Base-by-base conservation (phyloP, 2,797 vertebrate species). In the Oryzias sinensis region DNA sequence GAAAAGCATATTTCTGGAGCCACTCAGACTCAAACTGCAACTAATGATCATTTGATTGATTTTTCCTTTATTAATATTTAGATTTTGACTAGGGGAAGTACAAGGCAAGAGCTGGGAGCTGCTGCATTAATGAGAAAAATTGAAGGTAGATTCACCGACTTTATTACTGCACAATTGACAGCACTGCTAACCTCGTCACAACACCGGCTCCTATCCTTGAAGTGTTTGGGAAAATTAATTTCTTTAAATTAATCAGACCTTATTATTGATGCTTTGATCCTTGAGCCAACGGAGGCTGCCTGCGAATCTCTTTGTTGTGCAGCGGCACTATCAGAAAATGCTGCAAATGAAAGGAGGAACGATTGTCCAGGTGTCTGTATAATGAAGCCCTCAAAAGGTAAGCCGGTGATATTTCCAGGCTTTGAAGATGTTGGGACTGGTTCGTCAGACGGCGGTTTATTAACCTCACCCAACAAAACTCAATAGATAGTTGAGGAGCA, bases 231-330 rank as follows among this genome's bases (percentile, higher is more conserved):
- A 37, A 82, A 80, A 83, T 16, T 14, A 53, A 82, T 81, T 84
- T 77, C 68, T 74, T 52, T 4, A 68, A 72, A 85, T 79, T 63
- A 81, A 86, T 83, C 78, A 74, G 57, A 56, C 54, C 43, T 75
- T 51, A 77, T 87, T 83, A 79, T 25, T 71, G 65, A 63, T 0
- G 46, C 86, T 83, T 84, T 84, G 82, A 89, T 86, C 56, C 46
- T 5, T 7, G 50, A 55, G 66, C 53, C 47, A 49, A 62, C 25
- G 3, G 69, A 73, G 70, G 69, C 53, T 53, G 60, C 55, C 43
- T 51, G 51, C 43, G 72, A 44, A 47, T 46, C 58, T 62, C 77
- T 81, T 68, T 81, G 75, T 75, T 64, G 76, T 57, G 61, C 54
- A 14, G 25, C 33, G 22, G 60, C 56, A 70, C 75, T 76, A 79